Percentiles rank a stretch among this genome's conserved stretches.
These are phyloP conservation scores for Nycticebus coucang DNA, from an alignment of 2,113 vertebrate species.

Conservation along the genomic window DNA sequence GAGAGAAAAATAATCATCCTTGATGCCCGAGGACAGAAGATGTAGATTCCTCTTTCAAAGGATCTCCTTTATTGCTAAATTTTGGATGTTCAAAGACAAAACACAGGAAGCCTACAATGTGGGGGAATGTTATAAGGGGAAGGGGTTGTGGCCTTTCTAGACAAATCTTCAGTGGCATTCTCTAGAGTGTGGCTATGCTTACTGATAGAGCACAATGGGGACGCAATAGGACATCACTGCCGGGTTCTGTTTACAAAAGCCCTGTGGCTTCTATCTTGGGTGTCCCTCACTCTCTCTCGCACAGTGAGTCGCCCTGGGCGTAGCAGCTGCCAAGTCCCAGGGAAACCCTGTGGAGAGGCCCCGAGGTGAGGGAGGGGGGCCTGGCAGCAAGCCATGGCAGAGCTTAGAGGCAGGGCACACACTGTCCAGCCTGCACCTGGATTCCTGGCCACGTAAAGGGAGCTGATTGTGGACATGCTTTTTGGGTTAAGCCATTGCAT, in stretches of 20 bases:
- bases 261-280: fast-evolving
- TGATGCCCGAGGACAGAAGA: neutral
- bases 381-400: fast-evolving
- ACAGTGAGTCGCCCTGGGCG: neutral
- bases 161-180: neutral
- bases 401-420: too few species aligned
- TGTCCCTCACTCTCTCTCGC: neutral
- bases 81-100: neutral
- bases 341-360: neutral
- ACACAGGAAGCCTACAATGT: neutral
- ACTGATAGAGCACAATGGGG: fast-evolving
- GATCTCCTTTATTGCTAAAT: neutral
- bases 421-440: neutral
- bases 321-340: neutral
- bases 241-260: fast-evolving
- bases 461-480: fast-evolving
- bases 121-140: fast-evolving
- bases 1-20: neutral
- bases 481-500: fast-evolving
- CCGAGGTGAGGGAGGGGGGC: too few species aligned
- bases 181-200: too few species aligned
- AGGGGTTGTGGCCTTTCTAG: neutral
- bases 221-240: neutral
- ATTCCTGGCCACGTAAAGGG: fast-evolving
- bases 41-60: too few species aligned